These are phyloP conservation scores for Calyptommatus sinebrachiatus DNA, from an alignment of 2,113 vertebrate genomes.

Conservation along the genomic window DNA sequence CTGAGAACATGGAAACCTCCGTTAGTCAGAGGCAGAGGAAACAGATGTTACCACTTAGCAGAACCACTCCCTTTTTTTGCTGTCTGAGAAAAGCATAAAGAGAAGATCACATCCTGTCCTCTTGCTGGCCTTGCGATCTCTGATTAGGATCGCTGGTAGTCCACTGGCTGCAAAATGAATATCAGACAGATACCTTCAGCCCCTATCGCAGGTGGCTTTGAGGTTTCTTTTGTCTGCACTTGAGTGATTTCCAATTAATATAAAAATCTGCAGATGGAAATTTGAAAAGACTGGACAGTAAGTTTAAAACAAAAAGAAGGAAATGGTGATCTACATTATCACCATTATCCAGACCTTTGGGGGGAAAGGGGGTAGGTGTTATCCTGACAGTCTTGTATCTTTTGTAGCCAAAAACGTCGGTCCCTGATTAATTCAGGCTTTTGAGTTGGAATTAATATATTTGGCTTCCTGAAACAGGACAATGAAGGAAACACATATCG, in stretches of 20 bases:
- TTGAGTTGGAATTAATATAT: too few relatives aligned
- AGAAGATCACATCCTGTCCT: conserved; percentile 11
- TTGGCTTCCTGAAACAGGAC: too few relatives aligned
- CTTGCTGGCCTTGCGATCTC: conserved; percentile 9
- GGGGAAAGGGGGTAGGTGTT: background rate
- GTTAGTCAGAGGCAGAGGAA: conserved; percentile 1
- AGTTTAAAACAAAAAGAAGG: background rate
- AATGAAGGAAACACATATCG: too few relatives aligned
- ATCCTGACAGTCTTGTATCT: too few relatives aligned
- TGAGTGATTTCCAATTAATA: background rate
- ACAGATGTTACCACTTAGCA: background rate
- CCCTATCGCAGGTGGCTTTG: background rate
- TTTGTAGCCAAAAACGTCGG: too few relatives aligned
- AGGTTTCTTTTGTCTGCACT: background rate
- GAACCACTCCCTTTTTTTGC: conserved; percentile 17
- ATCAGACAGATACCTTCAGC: background rate
- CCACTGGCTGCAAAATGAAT: background rate
- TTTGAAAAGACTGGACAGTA: background rate
- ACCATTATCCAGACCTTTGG: background rate
- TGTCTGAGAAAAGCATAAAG: conserved; percentile 20
- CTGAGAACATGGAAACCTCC: background rate
- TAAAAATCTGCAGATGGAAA: background rate
- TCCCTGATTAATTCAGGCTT: too few relatives aligned
- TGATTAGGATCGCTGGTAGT: conserved; percentile 3
- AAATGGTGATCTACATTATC: background rate